A percentile compares a stretch with the other conserved stretches of the same genome.
Evolutionary conservation across 2,888 invertebrate genomes (phyloP).

Genomic region (Pemphredon lugubris): DNA sequence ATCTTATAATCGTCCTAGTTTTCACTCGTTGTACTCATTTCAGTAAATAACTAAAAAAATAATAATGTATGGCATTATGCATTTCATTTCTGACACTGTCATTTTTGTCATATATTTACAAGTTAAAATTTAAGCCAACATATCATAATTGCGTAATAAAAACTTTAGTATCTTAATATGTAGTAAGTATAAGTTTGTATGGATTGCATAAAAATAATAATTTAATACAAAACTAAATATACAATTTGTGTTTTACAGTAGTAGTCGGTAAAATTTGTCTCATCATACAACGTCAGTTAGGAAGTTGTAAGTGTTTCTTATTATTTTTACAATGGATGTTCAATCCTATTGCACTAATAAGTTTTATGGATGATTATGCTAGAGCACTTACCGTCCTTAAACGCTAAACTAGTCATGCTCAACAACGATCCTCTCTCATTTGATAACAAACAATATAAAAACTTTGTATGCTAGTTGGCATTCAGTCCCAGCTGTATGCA

Average conservation of each 20-base stretch:
- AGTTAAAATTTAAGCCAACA: background rate
- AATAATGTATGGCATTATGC: conserved; percentile 14
- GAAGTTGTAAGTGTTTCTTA: background rate
- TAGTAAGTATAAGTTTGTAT: too few relatives aligned
- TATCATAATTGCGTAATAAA: too few relatives aligned
- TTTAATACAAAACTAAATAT: conserved; percentile 38
- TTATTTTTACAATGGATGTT: conserved; percentile 2
- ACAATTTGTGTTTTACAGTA: conserved; percentile 31
- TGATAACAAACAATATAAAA: conserved; percentile 36
- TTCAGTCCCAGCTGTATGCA: conserved; percentile 60
- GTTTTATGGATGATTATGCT: background rate
- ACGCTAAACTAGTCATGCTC: conserved; percentile 17
- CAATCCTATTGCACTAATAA: conserved; percentile 2
- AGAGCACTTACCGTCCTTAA: too few relatives aligned
- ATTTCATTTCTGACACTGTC: conserved; percentile 10
- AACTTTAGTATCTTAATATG: too few relatives aligned
- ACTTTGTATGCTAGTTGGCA: conserved; percentile 46
- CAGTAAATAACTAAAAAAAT: conserved; percentile 15
- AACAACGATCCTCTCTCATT: conserved; percentile 10
- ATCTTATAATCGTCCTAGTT: background rate
- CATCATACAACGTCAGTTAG: conserved; percentile 16
- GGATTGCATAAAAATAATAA: conserved; percentile 24
- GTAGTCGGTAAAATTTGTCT: conserved; percentile 13
- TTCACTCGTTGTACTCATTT: too few relatives aligned
- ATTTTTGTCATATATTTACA: background rate